phyloP scores from a whole-genome alignment of 1,140 invertebrate genomes.

The Anadara kagoshimensis region DNA sequence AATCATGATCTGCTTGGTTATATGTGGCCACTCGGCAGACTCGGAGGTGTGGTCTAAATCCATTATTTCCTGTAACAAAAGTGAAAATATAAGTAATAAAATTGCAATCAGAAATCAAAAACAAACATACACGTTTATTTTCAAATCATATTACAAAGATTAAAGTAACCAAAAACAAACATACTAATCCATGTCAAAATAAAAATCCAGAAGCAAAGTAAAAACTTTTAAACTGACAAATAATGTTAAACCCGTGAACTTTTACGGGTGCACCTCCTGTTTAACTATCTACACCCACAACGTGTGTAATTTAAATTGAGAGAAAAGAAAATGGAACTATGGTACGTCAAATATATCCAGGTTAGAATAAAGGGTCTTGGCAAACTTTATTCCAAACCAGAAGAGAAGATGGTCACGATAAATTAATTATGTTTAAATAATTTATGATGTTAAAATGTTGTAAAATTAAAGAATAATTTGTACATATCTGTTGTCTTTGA shows the following conservation, averaged over 20 bases:
- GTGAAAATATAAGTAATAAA: background rate
- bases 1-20: constrained; percentile 11
- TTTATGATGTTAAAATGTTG: too few relatives aligned
- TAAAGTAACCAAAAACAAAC: background rate
- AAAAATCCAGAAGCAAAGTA: background rate
- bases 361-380: too few relatives aligned
- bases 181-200: background rate
- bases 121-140: background rate
- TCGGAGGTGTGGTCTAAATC: constrained; percentile 8
- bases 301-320: too few relatives aligned
- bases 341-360: too few relatives aligned
- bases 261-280: background rate
- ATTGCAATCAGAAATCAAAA: background rate
- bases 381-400: too few relatives aligned
- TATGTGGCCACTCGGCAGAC: background rate
- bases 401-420: too few relatives aligned
- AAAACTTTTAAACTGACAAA: background rate
- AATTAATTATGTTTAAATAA: too few relatives aligned
- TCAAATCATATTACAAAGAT: background rate
- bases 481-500: too few relatives aligned
- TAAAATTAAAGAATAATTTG: too few relatives aligned
- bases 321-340: too few relatives aligned
- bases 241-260: background rate
- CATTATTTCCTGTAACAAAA: constrained; percentile 5
- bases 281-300: background rate